phyloP scores from a whole-genome alignment of 2,113 vertebrate genomes.

The Nycticryphes semicollaris region DNA sequence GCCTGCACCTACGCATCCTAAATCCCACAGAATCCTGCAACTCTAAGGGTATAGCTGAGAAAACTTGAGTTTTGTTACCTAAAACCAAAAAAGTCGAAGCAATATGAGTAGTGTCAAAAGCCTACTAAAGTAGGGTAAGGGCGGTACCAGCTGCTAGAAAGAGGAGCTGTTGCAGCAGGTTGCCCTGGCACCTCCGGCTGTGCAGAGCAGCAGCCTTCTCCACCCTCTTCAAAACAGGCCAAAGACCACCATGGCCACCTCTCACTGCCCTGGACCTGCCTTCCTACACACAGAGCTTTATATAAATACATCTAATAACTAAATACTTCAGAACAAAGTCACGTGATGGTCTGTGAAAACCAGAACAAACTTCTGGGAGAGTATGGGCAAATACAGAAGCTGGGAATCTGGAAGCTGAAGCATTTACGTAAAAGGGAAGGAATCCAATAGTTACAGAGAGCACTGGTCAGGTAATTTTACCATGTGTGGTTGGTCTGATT shows the following conservation, averaged over 20 bases:
- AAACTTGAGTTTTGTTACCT: not conserved
- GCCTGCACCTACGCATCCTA: not conserved
- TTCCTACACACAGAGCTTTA: not conserved
- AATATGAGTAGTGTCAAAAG: not conserved
- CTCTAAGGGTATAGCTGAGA: not conserved
- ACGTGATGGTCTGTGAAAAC: not conserved
- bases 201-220: not conserved
- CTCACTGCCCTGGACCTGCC: accelerated
- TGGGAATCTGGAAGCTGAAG: not conserved
- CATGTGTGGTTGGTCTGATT: not conserved
- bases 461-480: not conserved
- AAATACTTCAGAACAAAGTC: not conserved
- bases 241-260: not conserved
- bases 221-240: not conserved
- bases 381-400: not conserved
- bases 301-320: not conserved
- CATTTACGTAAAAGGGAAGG: not conserved
- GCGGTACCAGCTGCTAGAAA: not conserved
- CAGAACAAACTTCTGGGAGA: not conserved
- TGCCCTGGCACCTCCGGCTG: not conserved
- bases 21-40: not conserved
- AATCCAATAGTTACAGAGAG: not conserved
- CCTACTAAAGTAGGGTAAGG: not conserved
- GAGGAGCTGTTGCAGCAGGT: not conserved
- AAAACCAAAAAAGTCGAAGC: not conserved